A percentile compares a stretch with the other conserved stretches of the same genome.
Conservation (phyloP, 2,888 invertebrate genomes). For the Drymonia ruficornis region DNA sequence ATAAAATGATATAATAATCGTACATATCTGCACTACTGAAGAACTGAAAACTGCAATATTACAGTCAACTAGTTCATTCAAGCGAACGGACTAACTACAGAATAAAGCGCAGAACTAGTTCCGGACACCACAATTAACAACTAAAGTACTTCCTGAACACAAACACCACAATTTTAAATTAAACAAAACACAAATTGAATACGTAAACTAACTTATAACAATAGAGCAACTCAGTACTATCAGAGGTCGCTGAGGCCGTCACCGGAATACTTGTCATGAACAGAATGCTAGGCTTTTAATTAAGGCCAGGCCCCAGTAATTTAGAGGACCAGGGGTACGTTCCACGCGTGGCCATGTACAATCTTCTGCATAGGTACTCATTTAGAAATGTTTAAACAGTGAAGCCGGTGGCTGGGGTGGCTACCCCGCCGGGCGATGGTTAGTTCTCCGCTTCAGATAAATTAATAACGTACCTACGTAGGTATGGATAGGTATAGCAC, state of each 20-base stretch:
- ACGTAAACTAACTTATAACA: conserved; percentile 39
- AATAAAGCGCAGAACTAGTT: too few species aligned
- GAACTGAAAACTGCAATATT: too few species aligned
- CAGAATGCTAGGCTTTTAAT: conserved; percentile 83
- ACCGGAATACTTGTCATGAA: conserved; percentile 81
- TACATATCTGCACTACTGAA: too few species aligned
- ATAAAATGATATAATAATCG: too few species aligned
- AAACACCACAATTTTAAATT: conserved; percentile 25
- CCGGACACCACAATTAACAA: too few species aligned
- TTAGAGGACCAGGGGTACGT: conserved; percentile 69
- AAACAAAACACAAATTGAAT: conserved; percentile 34
- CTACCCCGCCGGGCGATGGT: conserved; percentile 62
- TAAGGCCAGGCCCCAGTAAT: conserved; percentile 81
- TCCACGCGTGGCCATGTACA: conserved; percentile 71
- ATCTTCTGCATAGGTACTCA: conserved; percentile 78
- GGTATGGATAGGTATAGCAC: conserved; percentile 69
- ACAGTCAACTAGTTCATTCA: too few species aligned
- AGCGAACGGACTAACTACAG: too few species aligned
- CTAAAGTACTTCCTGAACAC: neutral
- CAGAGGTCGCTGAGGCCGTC: conserved; percentile 60
- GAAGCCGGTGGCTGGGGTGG: conserved; percentile 50
- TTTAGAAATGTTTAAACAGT: conserved; percentile 82
- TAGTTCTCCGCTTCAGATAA: conserved; percentile 83
- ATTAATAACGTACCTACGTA: conserved; percentile 78
- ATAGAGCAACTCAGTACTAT: conserved; percentile 63